Conservation (phyloP, 2,113 vertebrate species). For the Bubo bubo region DNA sequence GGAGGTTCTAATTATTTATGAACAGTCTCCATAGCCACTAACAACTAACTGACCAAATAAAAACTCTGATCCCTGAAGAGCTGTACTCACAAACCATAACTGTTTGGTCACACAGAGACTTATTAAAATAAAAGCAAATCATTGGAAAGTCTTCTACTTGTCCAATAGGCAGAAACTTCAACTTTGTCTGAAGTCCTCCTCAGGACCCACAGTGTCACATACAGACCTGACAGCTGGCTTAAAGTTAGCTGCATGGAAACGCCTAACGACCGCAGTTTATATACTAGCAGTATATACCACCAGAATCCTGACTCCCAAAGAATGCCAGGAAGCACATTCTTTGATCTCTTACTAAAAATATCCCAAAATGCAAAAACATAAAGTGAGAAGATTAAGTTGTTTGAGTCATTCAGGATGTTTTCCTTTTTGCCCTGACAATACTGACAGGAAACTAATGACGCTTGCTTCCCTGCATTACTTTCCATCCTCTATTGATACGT, state of each 20-base stretch:
- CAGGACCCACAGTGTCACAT: neutral
- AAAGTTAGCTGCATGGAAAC: neutral
- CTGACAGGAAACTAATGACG: neutral
- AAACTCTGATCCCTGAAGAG: neutral
- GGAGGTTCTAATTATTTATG: neutral
- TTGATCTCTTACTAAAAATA: slow-evolving; percentile 27
- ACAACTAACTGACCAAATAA: neutral
- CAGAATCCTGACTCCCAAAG: neutral
- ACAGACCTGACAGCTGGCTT: neutral
- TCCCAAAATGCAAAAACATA: neutral
- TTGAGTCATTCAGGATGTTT: neutral
- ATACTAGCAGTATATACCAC: neutral
- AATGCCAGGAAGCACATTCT: neutral
- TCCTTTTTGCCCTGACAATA: neutral
- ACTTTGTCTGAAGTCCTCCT: neutral
- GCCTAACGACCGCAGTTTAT: neutral
- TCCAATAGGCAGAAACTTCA: neutral
- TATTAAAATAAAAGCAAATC: neutral
- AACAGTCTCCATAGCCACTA: neutral
- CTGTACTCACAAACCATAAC: neutral
- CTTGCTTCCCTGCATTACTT: neutral
- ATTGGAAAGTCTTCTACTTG: neutral
- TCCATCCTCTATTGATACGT: neutral
- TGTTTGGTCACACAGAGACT: neutral
- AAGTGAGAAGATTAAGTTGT: slow-evolving; percentile 13